Evolutionary conservation across 35 echinoderm and acorn worm species (phyloP).

Genomic region (Patiria miniata): DNA sequence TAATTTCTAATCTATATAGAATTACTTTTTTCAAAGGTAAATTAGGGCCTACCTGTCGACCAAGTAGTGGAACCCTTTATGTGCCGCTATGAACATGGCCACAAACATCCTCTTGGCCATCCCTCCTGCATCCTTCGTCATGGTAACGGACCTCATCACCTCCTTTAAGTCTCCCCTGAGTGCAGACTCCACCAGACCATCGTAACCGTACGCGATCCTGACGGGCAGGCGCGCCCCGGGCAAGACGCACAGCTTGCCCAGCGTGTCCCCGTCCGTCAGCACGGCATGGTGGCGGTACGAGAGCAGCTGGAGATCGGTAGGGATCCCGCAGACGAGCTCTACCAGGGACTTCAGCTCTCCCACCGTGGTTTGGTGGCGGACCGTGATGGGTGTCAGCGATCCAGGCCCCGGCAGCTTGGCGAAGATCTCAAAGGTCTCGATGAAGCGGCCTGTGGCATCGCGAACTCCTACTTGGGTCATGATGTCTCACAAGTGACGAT

Average conservation of each 20-base stretch:
- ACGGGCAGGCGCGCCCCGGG: constrained; percentile 59
- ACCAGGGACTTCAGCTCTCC: constrained; percentile 72
- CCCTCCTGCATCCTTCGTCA: constrained; percentile 20
- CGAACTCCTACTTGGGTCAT: constrained; percentile 70
- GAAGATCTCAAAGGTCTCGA: constrained; percentile 69
- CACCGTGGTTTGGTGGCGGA: constrained; percentile 73
- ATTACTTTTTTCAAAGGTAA: too few relatives aligned
- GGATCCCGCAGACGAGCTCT: constrained; percentile 74
- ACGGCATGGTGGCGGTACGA: constrained; percentile 42
- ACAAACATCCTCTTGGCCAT: constrained; percentile 33
- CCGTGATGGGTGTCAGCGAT: constrained; percentile 56
- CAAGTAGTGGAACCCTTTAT: constrained; percentile 69
- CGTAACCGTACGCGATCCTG: constrained; percentile 47
- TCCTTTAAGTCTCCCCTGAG: constrained; percentile 49
- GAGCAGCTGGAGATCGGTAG: constrained; percentile 52
- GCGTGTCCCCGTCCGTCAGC: constrained; percentile 51
- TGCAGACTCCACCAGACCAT: constrained; percentile 51
- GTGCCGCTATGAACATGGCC: constrained; percentile 75
- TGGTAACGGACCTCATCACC: constrained; percentile 49
- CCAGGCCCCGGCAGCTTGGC: constrained; percentile 62
- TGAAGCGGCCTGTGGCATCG: constrained; percentile 67
- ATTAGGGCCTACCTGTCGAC: constrained; percentile 77
- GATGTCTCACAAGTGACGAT: not conserved
- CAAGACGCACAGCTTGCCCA: constrained; percentile 53
- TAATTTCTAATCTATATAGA: too few relatives aligned